Evolutionary conservation across 2,888 invertebrate species (phyloP).

Genomic region (Antheraea yamamai): DNA sequence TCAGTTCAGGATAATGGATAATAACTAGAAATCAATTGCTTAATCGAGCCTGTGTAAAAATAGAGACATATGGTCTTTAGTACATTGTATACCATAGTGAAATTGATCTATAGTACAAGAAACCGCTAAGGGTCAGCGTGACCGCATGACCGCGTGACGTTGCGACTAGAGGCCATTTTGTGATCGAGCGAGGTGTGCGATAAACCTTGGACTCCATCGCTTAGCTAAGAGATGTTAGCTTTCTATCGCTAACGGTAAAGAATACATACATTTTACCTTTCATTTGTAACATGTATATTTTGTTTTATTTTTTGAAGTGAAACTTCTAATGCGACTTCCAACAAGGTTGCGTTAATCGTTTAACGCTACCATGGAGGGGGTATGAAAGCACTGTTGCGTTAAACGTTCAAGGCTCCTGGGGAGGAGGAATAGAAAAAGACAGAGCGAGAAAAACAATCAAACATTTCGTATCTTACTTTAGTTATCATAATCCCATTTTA

Average conservation of each 20-base stretch:
- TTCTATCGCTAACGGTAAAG: background rate
- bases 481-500: no score
- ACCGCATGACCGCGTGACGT: conserved; percentile 15
- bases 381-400: no score
- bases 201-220: background rate
- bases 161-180: conserved; percentile 12
- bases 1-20: background rate
- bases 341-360: no score
- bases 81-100: background rate
- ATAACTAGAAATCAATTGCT: background rate
- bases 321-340: no score
- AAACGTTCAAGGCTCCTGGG: no score
- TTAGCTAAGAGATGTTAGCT: background rate
- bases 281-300: no score
- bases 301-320: no score
- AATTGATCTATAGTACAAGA: background rate
- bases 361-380: no score
- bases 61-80: background rate
- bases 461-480: no score
- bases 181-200: background rate
- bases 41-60: background rate
- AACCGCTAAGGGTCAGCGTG: conserved; percentile 11
- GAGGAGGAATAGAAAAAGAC: no score
- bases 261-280: background rate
- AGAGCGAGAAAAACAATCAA: no score